A percentile compares a stretch with the other conserved stretches of the same genome.
Conservation (phyloP, 2,888 invertebrate species). For the Tipula confusa region DNA sequence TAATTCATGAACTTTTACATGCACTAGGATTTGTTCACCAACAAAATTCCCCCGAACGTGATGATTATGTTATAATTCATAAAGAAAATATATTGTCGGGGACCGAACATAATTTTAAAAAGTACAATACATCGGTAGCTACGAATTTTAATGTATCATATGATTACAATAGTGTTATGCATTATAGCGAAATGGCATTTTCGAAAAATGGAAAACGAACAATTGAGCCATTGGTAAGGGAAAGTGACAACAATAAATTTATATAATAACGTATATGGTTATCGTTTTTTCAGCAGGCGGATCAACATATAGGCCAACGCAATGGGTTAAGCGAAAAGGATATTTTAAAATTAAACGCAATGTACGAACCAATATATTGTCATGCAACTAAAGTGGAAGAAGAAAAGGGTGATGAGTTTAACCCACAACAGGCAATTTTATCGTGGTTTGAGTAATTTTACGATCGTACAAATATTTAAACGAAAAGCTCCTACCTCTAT, state of each 20-base stretch:
- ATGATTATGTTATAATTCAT: constrained; percentile 66
- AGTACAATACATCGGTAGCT: constrained; percentile 60
- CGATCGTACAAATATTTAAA: background rate
- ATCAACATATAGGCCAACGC: constrained; percentile 54
- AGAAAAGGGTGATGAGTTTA: no score
- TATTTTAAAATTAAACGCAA: constrained; percentile 51
- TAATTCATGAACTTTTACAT: constrained; percentile 75
- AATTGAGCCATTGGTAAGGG: constrained; percentile 55
- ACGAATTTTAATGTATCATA: constrained; percentile 64
- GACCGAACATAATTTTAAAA: constrained; percentile 58
- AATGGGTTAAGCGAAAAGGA: constrained; percentile 54
- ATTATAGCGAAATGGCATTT: constrained; percentile 64
- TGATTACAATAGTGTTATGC: constrained; percentile 70
- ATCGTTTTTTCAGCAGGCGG: constrained; percentile 45
- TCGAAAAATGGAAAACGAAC: constrained; percentile 63
- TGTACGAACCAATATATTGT: constrained; percentile 49
- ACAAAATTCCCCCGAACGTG: constrained; percentile 73
- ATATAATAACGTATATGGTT: background rate
- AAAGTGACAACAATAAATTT: background rate
- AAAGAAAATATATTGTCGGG: constrained; percentile 62
- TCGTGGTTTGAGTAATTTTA: background rate
- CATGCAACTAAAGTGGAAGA: background rate
- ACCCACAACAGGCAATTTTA: background rate
- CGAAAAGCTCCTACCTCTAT: no score
- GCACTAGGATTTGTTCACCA: constrained; percentile 79